phyloP scores from a whole-genome alignment of 2,888 invertebrate genomes.

The Cryptus viduatorius region DNA sequence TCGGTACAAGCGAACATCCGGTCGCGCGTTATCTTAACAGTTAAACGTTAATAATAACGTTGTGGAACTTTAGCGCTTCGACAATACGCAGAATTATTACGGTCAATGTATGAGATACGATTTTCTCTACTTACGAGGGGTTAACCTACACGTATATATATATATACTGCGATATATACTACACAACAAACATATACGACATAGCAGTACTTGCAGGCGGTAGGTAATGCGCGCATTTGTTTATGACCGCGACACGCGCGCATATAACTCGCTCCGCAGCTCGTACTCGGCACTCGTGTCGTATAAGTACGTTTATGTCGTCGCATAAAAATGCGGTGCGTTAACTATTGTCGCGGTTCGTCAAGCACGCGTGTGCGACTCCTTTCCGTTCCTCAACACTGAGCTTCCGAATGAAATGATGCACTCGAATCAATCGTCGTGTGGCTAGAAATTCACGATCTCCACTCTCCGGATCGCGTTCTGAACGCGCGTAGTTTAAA shows the following conservation, averaged over 20 bases:
- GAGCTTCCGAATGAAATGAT: conserved; percentile 40
- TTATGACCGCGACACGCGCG: conserved; percentile 77
- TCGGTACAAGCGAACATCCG: conserved; percentile 73
- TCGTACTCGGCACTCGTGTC: conserved; percentile 25
- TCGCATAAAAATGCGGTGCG: conserved; percentile 78
- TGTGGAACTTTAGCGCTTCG: conserved; percentile 72
- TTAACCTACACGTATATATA: background rate
- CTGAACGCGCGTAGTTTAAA: too few relatives aligned
- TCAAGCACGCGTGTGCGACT: conserved; percentile 58
- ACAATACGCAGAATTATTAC: conserved; percentile 79
- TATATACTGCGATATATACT: too few relatives aligned
- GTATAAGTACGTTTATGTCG: conserved; percentile 76
- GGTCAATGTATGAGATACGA: conserved; percentile 50
- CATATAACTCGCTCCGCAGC: conserved; percentile 66
- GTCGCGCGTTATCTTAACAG: conserved; percentile 74
- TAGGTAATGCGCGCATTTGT: conserved; percentile 78
- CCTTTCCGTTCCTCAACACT: conserved; percentile 25
- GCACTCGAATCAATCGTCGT: background rate
- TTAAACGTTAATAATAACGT: conserved; percentile 79
- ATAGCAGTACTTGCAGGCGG: conserved; percentile 26
- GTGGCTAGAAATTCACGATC: too few relatives aligned
- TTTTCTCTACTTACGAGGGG: conserved; percentile 48
- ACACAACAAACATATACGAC: conserved; percentile 8
- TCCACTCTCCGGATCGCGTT: too few relatives aligned
- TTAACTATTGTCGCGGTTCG: conserved; percentile 65